These are phyloP conservation scores for Lissonota sp. DNA, from an alignment of 2,888 invertebrate genomes.

Conservation along the genomic window DNA sequence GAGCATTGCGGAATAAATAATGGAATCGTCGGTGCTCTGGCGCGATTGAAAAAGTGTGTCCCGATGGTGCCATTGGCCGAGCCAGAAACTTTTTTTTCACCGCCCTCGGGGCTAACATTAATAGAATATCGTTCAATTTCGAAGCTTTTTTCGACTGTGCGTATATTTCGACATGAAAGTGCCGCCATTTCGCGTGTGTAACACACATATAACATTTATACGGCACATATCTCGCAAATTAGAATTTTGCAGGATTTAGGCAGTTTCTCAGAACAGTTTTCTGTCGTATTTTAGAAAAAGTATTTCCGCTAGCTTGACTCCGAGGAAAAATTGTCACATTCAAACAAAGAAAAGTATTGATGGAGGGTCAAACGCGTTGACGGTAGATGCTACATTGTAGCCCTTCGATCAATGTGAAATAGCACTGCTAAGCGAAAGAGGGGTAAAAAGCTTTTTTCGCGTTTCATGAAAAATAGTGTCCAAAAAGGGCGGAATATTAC, in stretches of 20 bases:
- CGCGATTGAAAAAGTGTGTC: slow-evolving; percentile 40
- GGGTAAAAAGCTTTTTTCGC: no score
- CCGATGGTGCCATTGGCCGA: not conserved
- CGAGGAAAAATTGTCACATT: no score
- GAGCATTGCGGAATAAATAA: slow-evolving; percentile 31
- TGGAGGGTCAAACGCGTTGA: slow-evolving; percentile 23
- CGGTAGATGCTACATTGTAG: slow-evolving; percentile 10
- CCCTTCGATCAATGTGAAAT: slow-evolving; percentile 7
- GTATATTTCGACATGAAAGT: not conserved
- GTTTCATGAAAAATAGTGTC: slow-evolving; percentile 28
- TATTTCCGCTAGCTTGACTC: no score
- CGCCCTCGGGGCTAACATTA: slow-evolving; percentile 11
- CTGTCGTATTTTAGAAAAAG: no score
- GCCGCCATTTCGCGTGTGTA: no score
- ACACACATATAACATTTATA: no score
- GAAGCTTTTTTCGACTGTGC: slow-evolving; percentile 28
- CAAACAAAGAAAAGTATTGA: slow-evolving; percentile 19
- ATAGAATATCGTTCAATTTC: slow-evolving; percentile 47
- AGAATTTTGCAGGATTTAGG: no score
- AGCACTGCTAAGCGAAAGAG: not conserved
- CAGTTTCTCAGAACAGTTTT: no score
- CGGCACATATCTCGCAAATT: no score
- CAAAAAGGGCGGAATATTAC: slow-evolving; percentile 22
- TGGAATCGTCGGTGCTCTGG: slow-evolving; percentile 17
- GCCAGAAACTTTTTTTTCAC: slow-evolving; percentile 32